Conservation (phyloP, 2,113 vertebrate species). For the Brachypteracias leptosomus region DNA sequence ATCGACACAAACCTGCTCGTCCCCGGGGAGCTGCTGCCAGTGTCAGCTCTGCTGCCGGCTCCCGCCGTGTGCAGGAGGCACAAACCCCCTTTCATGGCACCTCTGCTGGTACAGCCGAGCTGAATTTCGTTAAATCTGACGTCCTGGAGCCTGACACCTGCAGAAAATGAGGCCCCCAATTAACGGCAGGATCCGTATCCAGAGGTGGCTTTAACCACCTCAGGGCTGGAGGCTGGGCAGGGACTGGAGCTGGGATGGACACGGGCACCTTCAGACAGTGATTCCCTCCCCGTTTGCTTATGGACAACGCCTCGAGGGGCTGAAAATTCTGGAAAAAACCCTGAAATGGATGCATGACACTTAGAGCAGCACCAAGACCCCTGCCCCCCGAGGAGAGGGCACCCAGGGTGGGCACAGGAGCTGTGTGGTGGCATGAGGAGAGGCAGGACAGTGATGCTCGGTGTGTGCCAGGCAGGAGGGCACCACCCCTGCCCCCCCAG, state of each 20-base stretch:
- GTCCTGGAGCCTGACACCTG: constrained; percentile 57
- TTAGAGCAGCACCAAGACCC: accelerated
- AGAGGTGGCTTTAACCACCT: not conserved
- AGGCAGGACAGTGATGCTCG: not conserved
- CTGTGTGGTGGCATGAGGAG: accelerated
- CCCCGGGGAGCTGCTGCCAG: constrained; percentile 41
- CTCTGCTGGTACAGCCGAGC: accelerated
- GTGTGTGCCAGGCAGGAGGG: not conserved
- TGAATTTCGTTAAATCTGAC: constrained; percentile 27
- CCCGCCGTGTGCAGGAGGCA: not conserved
- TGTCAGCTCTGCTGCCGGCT: not conserved
- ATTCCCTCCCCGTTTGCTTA: not conserved
- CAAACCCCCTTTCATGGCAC: constrained; percentile 4
- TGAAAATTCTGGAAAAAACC: not conserved
- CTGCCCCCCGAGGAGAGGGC: not conserved
- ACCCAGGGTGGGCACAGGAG: not conserved
- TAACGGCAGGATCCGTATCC: not conserved
- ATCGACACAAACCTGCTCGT: constrained; percentile 5
- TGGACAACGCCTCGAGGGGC: not conserved
- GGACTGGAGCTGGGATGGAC: not conserved
- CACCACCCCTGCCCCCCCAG: accelerated
- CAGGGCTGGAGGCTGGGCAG: not conserved
- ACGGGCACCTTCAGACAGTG: accelerated
- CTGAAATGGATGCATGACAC: accelerated
- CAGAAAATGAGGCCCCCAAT: constrained; percentile 32